Percentiles rank a stretch among this genome's conserved stretches.
Conservation (phyloP, 2,797 vertebrate genomes). For the Gobio occitaniae region DNA sequence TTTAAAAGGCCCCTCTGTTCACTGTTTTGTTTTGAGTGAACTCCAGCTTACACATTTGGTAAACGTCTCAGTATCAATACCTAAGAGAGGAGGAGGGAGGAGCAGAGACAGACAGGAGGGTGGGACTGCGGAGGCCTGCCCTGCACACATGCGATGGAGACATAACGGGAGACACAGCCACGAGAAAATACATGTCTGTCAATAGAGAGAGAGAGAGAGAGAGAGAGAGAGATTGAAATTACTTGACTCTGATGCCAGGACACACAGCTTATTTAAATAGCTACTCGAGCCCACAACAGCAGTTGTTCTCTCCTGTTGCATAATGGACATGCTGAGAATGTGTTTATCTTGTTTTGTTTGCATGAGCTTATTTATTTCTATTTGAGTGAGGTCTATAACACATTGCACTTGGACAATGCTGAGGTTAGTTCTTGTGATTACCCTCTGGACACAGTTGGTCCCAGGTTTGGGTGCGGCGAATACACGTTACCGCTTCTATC, state of each 20-base stretch:
- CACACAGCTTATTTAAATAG: conserved; percentile 49
- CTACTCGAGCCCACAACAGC: conserved; percentile 44
- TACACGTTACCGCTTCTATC: conserved; percentile 72
- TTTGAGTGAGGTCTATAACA: conserved; percentile 36
- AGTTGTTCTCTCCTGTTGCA: conserved; percentile 51
- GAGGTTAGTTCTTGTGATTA: conserved; percentile 49
- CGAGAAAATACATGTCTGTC: conserved; percentile 59
- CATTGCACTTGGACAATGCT: conserved; percentile 35
- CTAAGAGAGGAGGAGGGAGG: conserved; percentile 59
- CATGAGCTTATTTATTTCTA: conserved; percentile 26
- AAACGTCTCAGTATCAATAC: conserved; percentile 24
- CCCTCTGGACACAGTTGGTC: conserved; percentile 62
- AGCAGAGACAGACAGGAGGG: conserved; percentile 44
- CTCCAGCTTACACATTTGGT: conserved; percentile 1
- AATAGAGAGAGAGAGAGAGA: conserved; percentile 45
- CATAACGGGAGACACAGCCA: conserved; percentile 42
- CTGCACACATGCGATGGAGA: conserved; percentile 35
- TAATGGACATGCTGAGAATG: conserved; percentile 51
- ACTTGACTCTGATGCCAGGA: conserved; percentile 44
- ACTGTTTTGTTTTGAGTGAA: conserved; percentile 3
- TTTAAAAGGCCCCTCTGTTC: not conserved
- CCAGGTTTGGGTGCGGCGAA: conserved; percentile 58
- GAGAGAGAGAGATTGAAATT: conserved; percentile 27
- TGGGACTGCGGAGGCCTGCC: conserved; percentile 14
- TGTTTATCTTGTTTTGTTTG: conserved; percentile 37